Base-by-base conservation (phyloP, 2,113 vertebrate species). In the Psilopsiagon aurifrons region DNA sequence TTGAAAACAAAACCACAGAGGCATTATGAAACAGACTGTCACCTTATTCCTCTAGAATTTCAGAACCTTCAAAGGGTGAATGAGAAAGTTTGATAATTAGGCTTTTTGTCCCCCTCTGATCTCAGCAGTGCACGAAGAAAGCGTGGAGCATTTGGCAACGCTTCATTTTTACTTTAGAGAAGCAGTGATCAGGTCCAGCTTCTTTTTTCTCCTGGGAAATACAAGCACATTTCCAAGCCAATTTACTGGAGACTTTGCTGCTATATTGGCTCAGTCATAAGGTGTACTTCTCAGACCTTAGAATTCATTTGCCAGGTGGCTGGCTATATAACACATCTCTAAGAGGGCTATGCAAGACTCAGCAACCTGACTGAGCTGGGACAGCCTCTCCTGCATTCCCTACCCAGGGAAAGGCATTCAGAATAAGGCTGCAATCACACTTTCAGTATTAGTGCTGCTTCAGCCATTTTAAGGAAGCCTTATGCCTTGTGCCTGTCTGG, bases 1-100 rank as follows among this genome's bases (percentile, higher is more conserved):
- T 99, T 60, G 95, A 97, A 97, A 95, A 60, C 22, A 96, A 82
- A 94, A 54, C 10, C 74, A 87, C 54, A 90, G 55, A 82, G 10
- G 25, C n/a, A 59, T 19, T 10, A 55, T 84, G 46, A 91, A 82
- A 79, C 46, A 77, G 31, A 15, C 9, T 23, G 15, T 28, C 59
- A 70, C 22, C 73, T 60, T n/a, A 51, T 17, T 35, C 33, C 47
- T 39, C 74, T 73, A 25, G 31, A 51, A 87, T 28, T 35, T 49
- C 52, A 91, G 22, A 29, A 69, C 25, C 11, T 66, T 44, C 20
- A 27, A 77, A 83, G 24, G 9, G 6, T 47, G 9, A 93, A 43
- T 28, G 44, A 77, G 31, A 51, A 17, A 70, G 25, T 43, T 49
- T 54, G 27, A 66, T 31, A 35, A 66, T 44, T 28, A 49, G 39